Conservation (phyloP, 2,113 vertebrate genomes). For the Podilymbus podiceps region DNA sequence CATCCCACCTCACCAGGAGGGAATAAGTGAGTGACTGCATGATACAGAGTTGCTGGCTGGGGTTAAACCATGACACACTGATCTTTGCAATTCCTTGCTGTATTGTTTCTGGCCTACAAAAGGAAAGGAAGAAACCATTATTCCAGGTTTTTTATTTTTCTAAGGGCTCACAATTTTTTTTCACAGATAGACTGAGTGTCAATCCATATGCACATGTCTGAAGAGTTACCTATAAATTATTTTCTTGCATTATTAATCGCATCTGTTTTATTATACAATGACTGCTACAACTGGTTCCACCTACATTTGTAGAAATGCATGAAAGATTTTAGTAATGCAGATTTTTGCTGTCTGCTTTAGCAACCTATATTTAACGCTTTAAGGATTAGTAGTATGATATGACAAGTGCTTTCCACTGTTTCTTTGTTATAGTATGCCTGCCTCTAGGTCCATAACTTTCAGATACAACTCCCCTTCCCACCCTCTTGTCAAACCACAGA, state of each 20-base stretch:
- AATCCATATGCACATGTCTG: background rate
- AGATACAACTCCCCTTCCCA: background rate
- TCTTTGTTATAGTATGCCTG: conserved; percentile 38
- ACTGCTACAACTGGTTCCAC: conserved; percentile 34
- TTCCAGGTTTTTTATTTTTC: background rate
- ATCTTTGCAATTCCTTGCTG: background rate
- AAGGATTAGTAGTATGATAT: conserved; percentile 58
- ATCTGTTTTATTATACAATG: conserved; percentile 38
- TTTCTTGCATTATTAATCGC: conserved; percentile 46
- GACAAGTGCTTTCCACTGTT: conserved; percentile 49
- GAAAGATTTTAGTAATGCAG: conserved; percentile 61
- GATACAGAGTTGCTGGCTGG: too few species aligned
- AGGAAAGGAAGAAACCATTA: background rate
- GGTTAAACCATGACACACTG: background rate
- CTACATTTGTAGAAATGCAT: conserved; percentile 47
- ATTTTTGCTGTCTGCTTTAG: conserved; percentile 57
- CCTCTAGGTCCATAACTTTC: conserved; percentile 35
- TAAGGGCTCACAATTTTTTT: background rate
- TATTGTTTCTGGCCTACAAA: background rate
- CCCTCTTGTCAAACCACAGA: conserved; percentile 12
- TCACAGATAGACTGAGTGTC: background rate
- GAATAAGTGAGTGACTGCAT: too few species aligned
- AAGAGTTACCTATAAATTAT: conserved; percentile 50
- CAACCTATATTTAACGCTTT: conserved; percentile 62
- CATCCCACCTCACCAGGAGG: too few species aligned